These are phyloP conservation scores for Casuarius casuarius DNA, from an alignment of 2,113 vertebrate species.

Conservation along the genomic window DNA sequence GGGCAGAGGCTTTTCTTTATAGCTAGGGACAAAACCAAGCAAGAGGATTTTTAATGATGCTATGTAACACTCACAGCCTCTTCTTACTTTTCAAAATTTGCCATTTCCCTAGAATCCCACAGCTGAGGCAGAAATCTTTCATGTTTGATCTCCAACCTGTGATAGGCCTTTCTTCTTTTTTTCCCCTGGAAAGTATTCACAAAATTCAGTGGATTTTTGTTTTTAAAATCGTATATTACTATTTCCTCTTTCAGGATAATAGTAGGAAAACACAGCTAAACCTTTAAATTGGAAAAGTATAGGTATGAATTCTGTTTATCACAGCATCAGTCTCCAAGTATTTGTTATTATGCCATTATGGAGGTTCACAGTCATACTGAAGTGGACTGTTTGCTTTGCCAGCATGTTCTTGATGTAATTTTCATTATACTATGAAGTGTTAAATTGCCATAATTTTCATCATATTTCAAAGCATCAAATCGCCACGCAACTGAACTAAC, in stretches of 20 bases:
- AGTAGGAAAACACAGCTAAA: background rate
- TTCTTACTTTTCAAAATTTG: background rate
- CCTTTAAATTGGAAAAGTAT: background rate
- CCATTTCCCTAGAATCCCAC: background rate
- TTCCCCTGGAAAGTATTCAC: background rate
- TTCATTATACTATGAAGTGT: background rate
- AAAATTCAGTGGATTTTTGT: background rate
- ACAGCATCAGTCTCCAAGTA: background rate
- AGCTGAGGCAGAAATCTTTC: background rate
- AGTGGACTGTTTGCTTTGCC: fast-evolving
- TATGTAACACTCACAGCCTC: background rate
- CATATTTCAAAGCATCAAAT: background rate
- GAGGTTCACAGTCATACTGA: background rate
- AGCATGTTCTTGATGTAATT: background rate
- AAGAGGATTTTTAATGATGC: background rate
- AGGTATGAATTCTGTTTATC: background rate
- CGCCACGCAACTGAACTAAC: fast-evolving
- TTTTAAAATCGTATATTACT: background rate
- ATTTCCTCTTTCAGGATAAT: background rate
- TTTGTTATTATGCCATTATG: background rate
- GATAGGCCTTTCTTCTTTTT: background rate
- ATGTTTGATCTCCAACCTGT: background rate
- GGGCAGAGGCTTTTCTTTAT: background rate
- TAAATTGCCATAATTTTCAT: background rate
- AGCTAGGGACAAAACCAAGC: background rate